Evolutionary conservation across 2,888 invertebrate species (phyloP).

Genomic region (Abscondita cerata): DNA sequence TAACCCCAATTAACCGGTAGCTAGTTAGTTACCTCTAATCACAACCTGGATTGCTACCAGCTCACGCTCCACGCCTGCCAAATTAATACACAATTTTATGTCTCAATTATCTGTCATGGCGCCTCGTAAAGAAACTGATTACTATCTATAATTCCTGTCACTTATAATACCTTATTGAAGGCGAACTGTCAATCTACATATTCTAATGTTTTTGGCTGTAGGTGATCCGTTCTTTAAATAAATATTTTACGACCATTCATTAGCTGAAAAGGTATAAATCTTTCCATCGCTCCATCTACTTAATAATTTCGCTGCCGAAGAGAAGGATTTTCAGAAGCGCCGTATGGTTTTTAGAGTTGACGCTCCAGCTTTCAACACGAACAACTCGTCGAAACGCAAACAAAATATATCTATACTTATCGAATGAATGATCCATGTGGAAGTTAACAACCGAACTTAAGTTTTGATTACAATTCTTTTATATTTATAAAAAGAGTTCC

Average conservation of each 20-base stretch:
- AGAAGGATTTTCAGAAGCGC: no score
- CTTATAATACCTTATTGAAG: conserved; percentile 31
- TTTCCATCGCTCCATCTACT: neutral
- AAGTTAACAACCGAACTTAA: no score
- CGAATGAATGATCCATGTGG: no score
- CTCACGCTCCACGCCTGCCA: conserved; percentile 54
- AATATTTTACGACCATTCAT: conserved; percentile 22
- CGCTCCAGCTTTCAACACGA: no score
- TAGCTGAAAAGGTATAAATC: conserved; percentile 21
- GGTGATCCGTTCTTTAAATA: conserved; percentile 17
- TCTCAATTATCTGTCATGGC: conserved; percentile 46
- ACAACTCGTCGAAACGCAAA: no score
- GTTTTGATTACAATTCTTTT: no score
- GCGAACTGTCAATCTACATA: conserved; percentile 34
- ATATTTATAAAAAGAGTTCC: no score
- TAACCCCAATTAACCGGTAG: conserved; percentile 59
- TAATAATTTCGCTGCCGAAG: no score
- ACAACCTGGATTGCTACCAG: conserved; percentile 58
- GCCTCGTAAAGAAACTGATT: conserved; percentile 39
- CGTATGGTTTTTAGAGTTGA: no score
- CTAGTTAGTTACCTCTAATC: conserved; percentile 57
- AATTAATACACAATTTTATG: conserved; percentile 54
- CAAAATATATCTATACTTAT: no score
- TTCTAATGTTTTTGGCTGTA: conserved; percentile 30
- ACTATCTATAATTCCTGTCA: conserved; percentile 38